These are phyloP conservation scores for Eupithecia subfuscata DNA, from an alignment of 2,888 invertebrate genomes.

Conservation along the genomic window DNA sequence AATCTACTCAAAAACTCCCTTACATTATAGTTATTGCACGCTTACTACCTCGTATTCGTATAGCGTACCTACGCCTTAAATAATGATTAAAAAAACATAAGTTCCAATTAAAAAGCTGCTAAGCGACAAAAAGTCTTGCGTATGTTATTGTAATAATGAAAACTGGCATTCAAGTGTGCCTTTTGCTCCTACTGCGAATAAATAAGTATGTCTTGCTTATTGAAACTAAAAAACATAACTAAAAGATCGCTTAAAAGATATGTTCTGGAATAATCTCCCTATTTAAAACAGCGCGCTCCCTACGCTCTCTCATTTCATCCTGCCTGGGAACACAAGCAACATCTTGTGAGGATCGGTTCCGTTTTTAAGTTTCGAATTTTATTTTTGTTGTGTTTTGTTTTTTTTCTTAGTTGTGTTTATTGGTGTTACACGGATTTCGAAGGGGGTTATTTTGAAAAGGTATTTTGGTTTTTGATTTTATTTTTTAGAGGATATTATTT, in stretches of 20 bases:
- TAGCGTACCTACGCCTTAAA: neutral
- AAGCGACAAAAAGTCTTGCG: neutral
- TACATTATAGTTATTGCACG: neutral
- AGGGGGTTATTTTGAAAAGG: slow-evolving; percentile 43
- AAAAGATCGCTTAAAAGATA: neutral
- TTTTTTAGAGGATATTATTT: slow-evolving; percentile 20
- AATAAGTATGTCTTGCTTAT: neutral
- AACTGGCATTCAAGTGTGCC: neutral
- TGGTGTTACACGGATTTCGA: slow-evolving; percentile 36
- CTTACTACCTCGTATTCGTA: neutral
- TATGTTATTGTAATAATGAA: neutral
- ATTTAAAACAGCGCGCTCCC: slow-evolving; percentile 45
- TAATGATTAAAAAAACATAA: neutral
- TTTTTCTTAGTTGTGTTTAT: slow-evolving; percentile 27
- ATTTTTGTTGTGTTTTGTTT: slow-evolving; percentile 38
- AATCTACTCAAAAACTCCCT: no score
- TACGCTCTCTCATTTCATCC: slow-evolving; percentile 63
- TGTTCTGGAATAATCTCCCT: slow-evolving; percentile 18
- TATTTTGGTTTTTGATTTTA: slow-evolving; percentile 42
- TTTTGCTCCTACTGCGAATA: neutral
- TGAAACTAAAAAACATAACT: neutral
- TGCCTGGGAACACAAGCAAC: slow-evolving; percentile 45
- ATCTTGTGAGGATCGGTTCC: slow-evolving; percentile 44
- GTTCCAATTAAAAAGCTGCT: neutral
- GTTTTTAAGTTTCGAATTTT: slow-evolving; percentile 37